Percentiles rank a stretch among this genome's conserved stretches.
Evolutionary conservation across 2,888 invertebrate species (phyloP).

Genomic region (Dynastes hyllus): DNA sequence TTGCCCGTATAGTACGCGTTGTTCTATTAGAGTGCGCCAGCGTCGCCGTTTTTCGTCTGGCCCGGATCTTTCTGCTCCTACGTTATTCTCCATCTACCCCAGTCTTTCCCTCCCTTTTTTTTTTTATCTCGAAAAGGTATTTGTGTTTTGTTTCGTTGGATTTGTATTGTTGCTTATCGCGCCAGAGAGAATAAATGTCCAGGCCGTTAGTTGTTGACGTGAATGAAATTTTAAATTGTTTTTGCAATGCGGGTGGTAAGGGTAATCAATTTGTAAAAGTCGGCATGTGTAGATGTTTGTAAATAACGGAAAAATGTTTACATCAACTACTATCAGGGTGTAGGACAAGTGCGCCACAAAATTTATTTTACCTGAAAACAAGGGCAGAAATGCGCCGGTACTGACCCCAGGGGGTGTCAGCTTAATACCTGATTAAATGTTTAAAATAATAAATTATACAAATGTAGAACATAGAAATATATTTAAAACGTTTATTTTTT

Average conservation of each 20-base stretch:
- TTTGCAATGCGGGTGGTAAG: background rate
- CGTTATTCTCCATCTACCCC: background rate
- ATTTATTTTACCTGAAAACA: too few species aligned
- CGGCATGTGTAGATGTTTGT: background rate
- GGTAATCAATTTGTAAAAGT: background rate
- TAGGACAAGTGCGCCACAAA: too few species aligned
- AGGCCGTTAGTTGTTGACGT: slow-evolving; percentile 1
- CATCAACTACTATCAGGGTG: too few species aligned
- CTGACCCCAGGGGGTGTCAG: too few species aligned
- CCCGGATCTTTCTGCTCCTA: background rate
- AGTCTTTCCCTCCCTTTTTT: too few species aligned
- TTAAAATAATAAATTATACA: too few species aligned
- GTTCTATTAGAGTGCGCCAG: background rate
- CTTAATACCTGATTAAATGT: too few species aligned
- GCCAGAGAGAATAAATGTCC: background rate
- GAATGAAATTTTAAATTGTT: slow-evolving; percentile 19
- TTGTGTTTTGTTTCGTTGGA: slow-evolving; percentile 11
- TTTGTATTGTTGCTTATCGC: slow-evolving; percentile 19
- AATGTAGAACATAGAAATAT: too few species aligned
- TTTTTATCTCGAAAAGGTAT: slow-evolving; percentile 16
- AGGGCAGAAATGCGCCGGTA: too few species aligned
- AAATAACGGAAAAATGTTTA: too few species aligned
- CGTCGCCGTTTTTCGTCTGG: background rate
- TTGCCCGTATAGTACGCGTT: too few species aligned
- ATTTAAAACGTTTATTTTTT: too few species aligned